Conservation (phyloP, 2,888 invertebrate genomes). For the Gastrophysa polygoni region DNA sequence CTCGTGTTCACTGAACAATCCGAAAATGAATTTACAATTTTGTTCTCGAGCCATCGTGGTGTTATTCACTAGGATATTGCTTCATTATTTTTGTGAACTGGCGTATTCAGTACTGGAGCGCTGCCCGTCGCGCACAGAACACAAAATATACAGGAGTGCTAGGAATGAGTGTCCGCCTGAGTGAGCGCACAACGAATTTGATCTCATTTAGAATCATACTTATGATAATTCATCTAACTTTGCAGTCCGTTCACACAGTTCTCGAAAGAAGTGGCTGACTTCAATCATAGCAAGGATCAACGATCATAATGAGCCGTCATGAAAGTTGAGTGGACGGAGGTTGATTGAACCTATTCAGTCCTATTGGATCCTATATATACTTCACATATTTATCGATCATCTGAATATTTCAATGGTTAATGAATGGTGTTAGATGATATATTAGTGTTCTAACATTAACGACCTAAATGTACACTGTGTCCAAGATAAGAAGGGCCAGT, state of each 20-base stretch:
- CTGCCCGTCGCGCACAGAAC: neutral
- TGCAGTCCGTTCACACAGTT: neutral
- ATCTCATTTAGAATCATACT: neutral
- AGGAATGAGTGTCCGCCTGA: neutral
- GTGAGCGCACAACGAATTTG: neutral
- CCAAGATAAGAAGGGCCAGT: too few species aligned
- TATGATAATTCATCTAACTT: neutral
- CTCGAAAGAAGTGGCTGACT: neutral
- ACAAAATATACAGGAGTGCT: neutral
- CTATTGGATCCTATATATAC: too few species aligned
- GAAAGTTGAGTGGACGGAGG: too few species aligned
- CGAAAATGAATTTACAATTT: neutral
- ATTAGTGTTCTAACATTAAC: too few species aligned
- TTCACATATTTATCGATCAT: too few species aligned
- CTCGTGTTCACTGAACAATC: conserved; percentile 1
- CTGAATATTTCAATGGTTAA: too few species aligned
- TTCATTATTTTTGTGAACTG: conserved; percentile 1
- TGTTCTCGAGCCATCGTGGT: neutral
- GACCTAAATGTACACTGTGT: too few species aligned
- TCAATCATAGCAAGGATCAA: too few species aligned
- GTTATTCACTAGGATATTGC: neutral
- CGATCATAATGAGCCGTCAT: too few species aligned
- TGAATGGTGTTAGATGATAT: too few species aligned
- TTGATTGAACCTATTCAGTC: too few species aligned
- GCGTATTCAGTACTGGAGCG: neutral